Conservation (phyloP, 2,888 invertebrate genomes). For the Nasonia oneida region DNA sequence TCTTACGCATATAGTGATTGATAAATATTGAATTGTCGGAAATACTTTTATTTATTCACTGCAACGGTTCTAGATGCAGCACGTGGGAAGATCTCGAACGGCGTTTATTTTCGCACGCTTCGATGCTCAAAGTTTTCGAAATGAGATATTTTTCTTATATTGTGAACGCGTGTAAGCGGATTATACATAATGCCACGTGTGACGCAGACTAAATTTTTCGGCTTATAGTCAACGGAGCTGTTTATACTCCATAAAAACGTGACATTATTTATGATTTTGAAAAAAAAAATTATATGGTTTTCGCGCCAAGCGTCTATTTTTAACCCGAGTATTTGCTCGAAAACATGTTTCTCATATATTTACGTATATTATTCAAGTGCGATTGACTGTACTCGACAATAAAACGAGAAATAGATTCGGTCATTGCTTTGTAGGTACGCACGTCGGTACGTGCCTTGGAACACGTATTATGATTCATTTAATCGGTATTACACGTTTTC, state of each 20-base stretch:
- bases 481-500: constrained; percentile 44
- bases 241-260: not conserved
- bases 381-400: not conserved
- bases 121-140: not conserved
- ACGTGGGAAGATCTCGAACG: not conserved
- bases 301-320: not conserved
- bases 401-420: not conserved
- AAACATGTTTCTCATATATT: not conserved
- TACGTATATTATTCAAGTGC: not conserved
- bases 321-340: not conserved
- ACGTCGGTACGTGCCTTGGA: constrained; percentile 34
- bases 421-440: constrained; percentile 11
- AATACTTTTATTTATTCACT: not conserved
- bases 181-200: not conserved
- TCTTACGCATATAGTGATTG: too few relatives aligned
- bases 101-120: not conserved
- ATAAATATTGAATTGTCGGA: too few relatives aligned
- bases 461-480: constrained; percentile 39
- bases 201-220: too few relatives aligned
- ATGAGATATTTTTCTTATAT: not conserved
- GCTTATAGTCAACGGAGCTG: not conserved
- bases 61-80: not conserved
- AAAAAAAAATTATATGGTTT: not conserved
- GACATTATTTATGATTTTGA: not conserved
- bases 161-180: not conserved